These are phyloP conservation scores for Brachystomella parvula DNA, from an alignment of 1,140 invertebrate genomes.

Conservation along the genomic window DNA sequence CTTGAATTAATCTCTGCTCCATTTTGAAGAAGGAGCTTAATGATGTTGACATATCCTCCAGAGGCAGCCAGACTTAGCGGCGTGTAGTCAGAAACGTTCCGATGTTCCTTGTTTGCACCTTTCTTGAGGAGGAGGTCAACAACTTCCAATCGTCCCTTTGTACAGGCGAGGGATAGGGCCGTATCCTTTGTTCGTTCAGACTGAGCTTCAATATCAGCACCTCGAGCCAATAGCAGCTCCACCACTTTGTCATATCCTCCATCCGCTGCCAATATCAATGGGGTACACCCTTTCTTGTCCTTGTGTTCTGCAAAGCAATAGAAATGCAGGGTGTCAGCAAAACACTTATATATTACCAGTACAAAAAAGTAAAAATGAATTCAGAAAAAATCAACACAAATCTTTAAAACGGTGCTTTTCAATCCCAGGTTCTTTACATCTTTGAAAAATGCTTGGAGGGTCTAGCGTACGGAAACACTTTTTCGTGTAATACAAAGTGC, in stretches of 20 bases:
- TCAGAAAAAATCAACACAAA: too few species aligned
- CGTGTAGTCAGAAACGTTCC: conserved; percentile 98
- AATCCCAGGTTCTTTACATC: not conserved
- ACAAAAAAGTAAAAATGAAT: too few species aligned
- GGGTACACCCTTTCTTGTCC: conserved; percentile 98
- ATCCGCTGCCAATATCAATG: conserved; percentile 91
- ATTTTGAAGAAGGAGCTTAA: conserved; percentile 78
- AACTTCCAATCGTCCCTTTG: conserved; percentile 90
- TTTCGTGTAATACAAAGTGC: conserved; percentile 3
- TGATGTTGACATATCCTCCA: conserved; percentile 97
- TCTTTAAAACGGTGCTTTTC: too few species aligned
- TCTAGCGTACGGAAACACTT: not conserved
- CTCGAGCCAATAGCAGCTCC: conserved; percentile 83
- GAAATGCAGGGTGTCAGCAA: not conserved
- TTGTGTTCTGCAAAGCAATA: conserved; percentile 65
- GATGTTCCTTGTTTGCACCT: conserved; percentile 94
- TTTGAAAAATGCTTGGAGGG: not conserved
- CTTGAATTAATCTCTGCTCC: conserved; percentile 98
- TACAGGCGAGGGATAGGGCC: conserved; percentile 92
- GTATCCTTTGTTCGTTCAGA: conserved; percentile 98
- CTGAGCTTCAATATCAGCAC: conserved; percentile 94
- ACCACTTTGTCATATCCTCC: conserved; percentile 93
- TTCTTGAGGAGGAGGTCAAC: conserved; percentile 84
- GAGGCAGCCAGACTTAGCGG: conserved; percentile 94
- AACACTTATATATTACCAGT: not conserved